phyloP scores from a whole-genome alignment of 2,113 vertebrate species.

The Bostrychus sinensis region DNA sequence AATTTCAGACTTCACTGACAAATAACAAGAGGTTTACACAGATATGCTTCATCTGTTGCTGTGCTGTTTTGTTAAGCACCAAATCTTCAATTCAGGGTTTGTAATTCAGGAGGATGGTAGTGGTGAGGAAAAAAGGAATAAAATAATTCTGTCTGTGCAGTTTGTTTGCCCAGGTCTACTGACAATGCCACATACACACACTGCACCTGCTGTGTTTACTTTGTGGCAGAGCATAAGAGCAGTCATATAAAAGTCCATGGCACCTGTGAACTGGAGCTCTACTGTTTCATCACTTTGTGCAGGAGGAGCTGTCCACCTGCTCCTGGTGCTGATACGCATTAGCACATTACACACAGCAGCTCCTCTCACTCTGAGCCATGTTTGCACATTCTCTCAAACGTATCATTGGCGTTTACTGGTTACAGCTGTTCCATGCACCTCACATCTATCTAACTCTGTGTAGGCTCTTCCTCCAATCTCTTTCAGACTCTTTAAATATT shows the following conservation, averaged over 20 bases:
- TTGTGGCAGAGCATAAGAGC: not conserved
- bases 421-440: not conserved
- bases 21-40: not conserved
- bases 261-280: not conserved
- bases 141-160: too few species aligned
- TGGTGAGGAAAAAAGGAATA: too few species aligned
- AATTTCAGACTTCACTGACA: not conserved
- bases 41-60: not conserved
- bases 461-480: constrained; percentile 40
- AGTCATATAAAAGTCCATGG: not conserved
- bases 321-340: constrained; percentile 40
- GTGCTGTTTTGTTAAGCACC: not conserved
- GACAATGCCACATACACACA: not conserved
- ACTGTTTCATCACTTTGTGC: constrained; percentile 11
- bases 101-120: too few species aligned
- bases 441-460: constrained; percentile 4
- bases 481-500: constrained; percentile 50
- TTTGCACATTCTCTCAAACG: not conserved
- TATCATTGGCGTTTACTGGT: constrained; percentile 8
- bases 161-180: not conserved
- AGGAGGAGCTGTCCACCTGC: constrained; percentile 45
- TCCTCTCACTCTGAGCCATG: not conserved
- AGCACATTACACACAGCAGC: not conserved
- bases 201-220: not conserved
- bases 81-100: not conserved